Conservation (phyloP, 2,113 vertebrate genomes). For the Crotalus helleri region DNA sequence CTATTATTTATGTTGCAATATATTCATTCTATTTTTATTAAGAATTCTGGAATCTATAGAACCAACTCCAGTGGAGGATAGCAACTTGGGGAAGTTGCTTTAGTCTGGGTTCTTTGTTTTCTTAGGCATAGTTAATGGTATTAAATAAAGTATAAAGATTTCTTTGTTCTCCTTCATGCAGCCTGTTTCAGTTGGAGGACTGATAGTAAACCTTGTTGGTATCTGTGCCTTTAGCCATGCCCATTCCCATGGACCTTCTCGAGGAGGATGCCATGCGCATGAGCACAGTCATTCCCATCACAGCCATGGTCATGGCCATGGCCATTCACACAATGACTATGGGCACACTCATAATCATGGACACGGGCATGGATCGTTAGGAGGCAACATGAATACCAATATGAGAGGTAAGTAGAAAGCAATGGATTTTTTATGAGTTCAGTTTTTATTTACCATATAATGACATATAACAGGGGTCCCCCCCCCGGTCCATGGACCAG, state of each 20-base stretch:
- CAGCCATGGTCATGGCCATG: conserved; percentile 59
- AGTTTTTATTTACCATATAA: background rate
- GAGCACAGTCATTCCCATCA: conserved; percentile 88
- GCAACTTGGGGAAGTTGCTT: background rate
- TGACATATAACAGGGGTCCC: background rate
- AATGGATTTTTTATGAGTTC: fast-evolving
- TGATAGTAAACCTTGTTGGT: conserved; percentile 95
- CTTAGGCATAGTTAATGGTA: background rate
- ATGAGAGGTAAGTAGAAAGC: conserved; percentile 84
- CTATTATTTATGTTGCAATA: background rate
- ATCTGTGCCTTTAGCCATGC: conserved; percentile 98
- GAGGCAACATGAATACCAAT: conserved; percentile 94
- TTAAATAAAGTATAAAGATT: conserved; percentile 23
- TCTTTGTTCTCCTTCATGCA: conserved; percentile 61
- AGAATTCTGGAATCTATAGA: background rate
- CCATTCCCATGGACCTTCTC: conserved; percentile 80
- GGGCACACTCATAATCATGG: conserved; percentile 76
- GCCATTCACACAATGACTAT: conserved; percentile 76
- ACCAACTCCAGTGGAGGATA: background rate
- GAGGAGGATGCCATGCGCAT: conserved; percentile 76
- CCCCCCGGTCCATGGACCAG: no score
- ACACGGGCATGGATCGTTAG: conserved; percentile 73
- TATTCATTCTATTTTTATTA: background rate
- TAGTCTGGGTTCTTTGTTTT: background rate
- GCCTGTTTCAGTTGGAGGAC: conserved; percentile 94